Base-by-base conservation (phyloP, 1,140 invertebrate species). In the Calycopis cecrops region DNA sequence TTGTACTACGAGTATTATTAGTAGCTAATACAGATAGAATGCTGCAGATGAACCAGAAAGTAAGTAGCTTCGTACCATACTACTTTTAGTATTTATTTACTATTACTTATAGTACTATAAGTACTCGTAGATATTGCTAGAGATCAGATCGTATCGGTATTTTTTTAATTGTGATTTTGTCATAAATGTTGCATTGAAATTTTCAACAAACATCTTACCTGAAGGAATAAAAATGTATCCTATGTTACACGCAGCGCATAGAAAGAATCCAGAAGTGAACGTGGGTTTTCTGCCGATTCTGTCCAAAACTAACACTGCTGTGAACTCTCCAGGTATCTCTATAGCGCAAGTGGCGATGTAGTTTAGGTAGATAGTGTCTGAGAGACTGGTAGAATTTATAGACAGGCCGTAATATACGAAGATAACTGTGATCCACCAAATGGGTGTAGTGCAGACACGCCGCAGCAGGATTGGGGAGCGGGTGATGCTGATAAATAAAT, bases 291-390 rank as follows among this genome's bases (percentile, higher is more conserved):
- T 85, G 11, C 93, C 93, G 21, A 91, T 79, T 50, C 85, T 82
- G 68, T 93, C 88, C 61, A 93, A 85, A 9, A 91, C 67, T 4
- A 91, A 67, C 34, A 91, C 90, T 3, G 90, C 91, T 10, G 91
- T 59, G 56, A 91, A 88, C 69, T 93, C 94, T 4, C 90, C 92
- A 4, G 93, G 93, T 58, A 94, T 91, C 75, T 94, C 93, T 1
- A 93, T 89, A 7, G 91, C 51, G 14, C 16, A 38, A 9, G 51
- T 52, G 7, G 40, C 3, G 2, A 52, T 52, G 18, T 52, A 52
- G 18, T 52, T 52, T 3, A 52, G n/a, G 18, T 52, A 52, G 4
- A 40, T 52, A n/a, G 40, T 44, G n/a, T 44, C 40, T 1, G 40
- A 44, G 9, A 44, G 40, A 9, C 14, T 44, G 6, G 40, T 44